phyloP scores from a whole-genome alignment of 2,888 invertebrate species.

The Encarsia formosa region DNA sequence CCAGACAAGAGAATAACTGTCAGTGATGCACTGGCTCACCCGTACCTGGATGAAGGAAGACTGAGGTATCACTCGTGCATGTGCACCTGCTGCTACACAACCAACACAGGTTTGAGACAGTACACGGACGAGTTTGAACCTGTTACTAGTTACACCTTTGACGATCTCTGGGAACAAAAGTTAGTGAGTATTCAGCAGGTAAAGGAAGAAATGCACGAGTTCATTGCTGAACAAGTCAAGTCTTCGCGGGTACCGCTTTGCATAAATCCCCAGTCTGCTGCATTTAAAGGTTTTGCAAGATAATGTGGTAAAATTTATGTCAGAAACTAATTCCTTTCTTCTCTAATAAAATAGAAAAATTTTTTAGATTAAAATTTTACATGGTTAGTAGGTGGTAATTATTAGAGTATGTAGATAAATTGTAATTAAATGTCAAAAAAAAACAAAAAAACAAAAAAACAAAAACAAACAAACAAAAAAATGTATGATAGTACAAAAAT shows the following conservation, averaged over 20 bases:
- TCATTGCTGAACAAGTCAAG: constrained; percentile 94
- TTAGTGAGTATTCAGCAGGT: constrained; percentile 89
- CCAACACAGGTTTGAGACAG: constrained; percentile 73
- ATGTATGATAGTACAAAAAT: too few relatives aligned
- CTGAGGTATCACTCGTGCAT: constrained; percentile 99
- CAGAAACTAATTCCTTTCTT: too few relatives aligned
- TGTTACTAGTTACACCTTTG: constrained; percentile 83
- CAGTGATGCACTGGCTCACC: constrained; percentile 92
- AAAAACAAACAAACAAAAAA: too few relatives aligned
- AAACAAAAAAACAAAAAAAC: too few relatives aligned
- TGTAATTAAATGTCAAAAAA: too few relatives aligned
- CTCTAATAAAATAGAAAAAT: too few relatives aligned
- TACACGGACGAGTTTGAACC: constrained; percentile 90
- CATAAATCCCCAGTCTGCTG: constrained; percentile 99
- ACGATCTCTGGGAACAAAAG: constrained; percentile 95
- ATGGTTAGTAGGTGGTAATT: too few relatives aligned
- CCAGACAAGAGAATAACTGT: constrained; percentile 94
- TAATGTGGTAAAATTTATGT: too few relatives aligned
- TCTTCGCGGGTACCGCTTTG: constrained; percentile 95
- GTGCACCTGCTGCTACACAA: constrained; percentile 96
- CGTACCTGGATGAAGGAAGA: constrained; percentile 96
- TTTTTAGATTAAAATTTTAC: too few relatives aligned
- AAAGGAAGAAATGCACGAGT: constrained; percentile 99
- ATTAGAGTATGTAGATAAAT: too few relatives aligned
- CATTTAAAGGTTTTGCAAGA: constrained; percentile 99